Base-by-base conservation (phyloP, 2,888 invertebrate species). In the Beris chalybata region DNA sequence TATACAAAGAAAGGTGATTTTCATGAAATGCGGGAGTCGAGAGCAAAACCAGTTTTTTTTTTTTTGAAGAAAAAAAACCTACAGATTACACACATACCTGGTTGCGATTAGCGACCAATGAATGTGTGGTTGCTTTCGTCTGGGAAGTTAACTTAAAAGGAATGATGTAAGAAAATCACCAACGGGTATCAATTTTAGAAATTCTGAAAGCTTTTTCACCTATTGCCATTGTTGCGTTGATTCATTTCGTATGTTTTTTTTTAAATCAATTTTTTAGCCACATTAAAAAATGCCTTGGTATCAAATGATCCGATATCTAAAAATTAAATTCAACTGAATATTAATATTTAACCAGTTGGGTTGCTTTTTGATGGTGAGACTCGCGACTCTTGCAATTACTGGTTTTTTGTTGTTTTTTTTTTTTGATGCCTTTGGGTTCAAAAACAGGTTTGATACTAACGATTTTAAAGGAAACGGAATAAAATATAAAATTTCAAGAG, bases 1-100 rank as follows among this genome's bases (percentile, higher is more conserved):
- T 22, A 22, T 22, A 44, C 57, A 44, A 57, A 57, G 57, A 57
- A 57, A 57, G 57, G 57, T 57, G 43, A 57, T 30, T 38, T 57
- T 57, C 57, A 44, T 44, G 57, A 57, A 53, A 57, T 57, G 57
- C 57, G 57, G 57, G 57, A 57, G 57, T 57, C 44, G 44, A 57
- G 43, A 57, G 57, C 57, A 44, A 57, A 57, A 57, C 57, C 57
- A 57, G 57, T 57, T 57, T 57, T 57, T 44, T 57, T 44, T 57
- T 57, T 57, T 44, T 57, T 57, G 43, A 57, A 38, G 5, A 38
- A 38, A 38, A 32, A 22, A 56, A 56, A 56, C 56, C 15, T 15
- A 13, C 13, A 43, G 13, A 15, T 15, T 44, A 57, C 44, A 44
- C 55, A 43, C 57, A 44, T 57, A 31, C 45, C 44, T 43, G 30